Percentiles rank a stretch among this genome's conserved stretches.
Conservation (phyloP, 2,888 invertebrate species). For the Sesia apiformis region DNA sequence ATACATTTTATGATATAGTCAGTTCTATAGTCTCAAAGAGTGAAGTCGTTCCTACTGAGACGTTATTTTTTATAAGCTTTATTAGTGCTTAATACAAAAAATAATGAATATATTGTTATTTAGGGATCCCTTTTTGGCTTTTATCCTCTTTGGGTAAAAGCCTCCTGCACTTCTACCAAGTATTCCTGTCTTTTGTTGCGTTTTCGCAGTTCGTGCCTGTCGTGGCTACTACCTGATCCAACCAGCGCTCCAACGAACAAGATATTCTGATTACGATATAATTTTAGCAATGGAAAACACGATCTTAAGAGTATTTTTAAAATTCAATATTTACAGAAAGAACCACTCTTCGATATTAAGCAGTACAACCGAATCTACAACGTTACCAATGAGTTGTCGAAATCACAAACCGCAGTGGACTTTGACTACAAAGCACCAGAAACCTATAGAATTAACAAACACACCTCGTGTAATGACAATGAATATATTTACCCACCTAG, state of each 20-base stretch:
- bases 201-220: not conserved
- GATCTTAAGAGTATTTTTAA: not conserved
- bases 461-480: constrained; percentile 40
- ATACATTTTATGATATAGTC: no score
- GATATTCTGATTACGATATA: not conserved
- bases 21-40: no score
- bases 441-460: constrained; percentile 41
- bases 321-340: constrained; percentile 21
- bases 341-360: constrained; percentile 30
- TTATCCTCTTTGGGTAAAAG: no score
- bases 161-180: not conserved
- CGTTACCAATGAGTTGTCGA: constrained; percentile 32
- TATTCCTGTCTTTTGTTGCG: not conserved
- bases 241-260: not conserved
- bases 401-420: constrained; percentile 38
- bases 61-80: no score
- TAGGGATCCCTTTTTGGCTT: no score
- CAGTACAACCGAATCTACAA: constrained; percentile 44
- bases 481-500: constrained; percentile 41
- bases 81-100: no score
- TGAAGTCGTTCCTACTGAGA: no score
- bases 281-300: no score
- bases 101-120: no score
- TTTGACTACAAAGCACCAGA: constrained; percentile 38
- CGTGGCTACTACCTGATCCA: not conserved